phyloP scores from a whole-genome alignment of 2,797 vertebrate genomes.

The Eulemur coronatus region DNA sequence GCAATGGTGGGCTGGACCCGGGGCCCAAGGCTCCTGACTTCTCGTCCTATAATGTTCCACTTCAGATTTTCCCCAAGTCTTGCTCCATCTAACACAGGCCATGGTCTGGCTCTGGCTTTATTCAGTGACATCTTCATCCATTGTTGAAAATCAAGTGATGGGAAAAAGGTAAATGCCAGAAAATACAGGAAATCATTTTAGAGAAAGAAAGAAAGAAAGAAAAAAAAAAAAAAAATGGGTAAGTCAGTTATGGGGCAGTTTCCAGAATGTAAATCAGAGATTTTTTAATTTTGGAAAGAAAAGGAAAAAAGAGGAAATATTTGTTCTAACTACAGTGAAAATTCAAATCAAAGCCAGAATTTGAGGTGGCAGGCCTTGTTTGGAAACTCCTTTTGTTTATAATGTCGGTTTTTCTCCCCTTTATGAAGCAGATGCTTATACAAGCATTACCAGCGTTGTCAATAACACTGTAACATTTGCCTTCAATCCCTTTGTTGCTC shows the following conservation, averaged over 20 bases:
- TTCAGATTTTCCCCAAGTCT: neutral
- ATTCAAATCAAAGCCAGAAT: slow-evolving; percentile 60
- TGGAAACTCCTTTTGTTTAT: slow-evolving; percentile 69
- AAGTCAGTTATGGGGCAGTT: neutral
- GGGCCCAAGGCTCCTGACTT: neutral
- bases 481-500: slow-evolving; percentile 82
- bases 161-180: neutral
- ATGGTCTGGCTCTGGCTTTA: neutral
- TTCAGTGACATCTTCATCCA: neutral
- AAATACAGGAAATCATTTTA: slow-evolving; percentile 15
- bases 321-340: slow-evolving; percentile 49
- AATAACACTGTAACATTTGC: slow-evolving; percentile 84
- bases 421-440: slow-evolving; percentile 81
- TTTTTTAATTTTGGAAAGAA: slow-evolving; percentile 66
- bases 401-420: slow-evolving; percentile 67
- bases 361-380: slow-evolving; percentile 25
- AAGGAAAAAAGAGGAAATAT: slow-evolving; percentile 47
- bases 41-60: neutral
- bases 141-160: neutral
- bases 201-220: neutral
- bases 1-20: neutral
- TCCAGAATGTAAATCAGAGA: slow-evolving; percentile 39
- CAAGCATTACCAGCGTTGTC: slow-evolving; percentile 74
- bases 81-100: neutral
- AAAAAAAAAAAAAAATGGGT: too few species aligned